A percentile compares a stretch with the other conserved stretches of the same genome.
phyloP scores from a whole-genome alignment of 2,797 vertebrate genomes.

The Eospalax fontanierii region DNA sequence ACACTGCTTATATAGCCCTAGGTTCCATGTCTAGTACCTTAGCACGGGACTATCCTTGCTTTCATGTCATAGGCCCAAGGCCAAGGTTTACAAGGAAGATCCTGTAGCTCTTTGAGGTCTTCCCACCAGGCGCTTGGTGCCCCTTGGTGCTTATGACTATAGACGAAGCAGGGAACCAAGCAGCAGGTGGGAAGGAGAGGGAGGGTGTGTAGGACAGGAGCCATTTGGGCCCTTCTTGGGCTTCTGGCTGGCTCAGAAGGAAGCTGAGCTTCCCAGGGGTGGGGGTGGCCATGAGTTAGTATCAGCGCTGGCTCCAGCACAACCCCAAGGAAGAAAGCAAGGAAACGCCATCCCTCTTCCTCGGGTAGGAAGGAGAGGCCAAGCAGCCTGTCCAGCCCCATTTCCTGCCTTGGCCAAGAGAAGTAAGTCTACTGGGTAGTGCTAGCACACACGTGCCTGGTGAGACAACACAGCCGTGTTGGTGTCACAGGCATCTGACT shows the following conservation, averaged over 20 bases:
- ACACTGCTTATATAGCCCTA: neutral
- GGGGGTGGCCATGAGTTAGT: neutral
- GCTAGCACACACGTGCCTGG: neutral
- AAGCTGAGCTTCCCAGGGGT: neutral
- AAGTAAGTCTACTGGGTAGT: neutral
- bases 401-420: neutral
- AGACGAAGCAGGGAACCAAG: neutral
- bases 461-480: neutral
- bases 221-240: neutral
- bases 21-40: neutral
- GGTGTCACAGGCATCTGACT: neutral
- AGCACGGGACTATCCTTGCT: neutral
- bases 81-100: neutral
- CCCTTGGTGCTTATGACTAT: accelerated
- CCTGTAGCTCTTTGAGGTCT: neutral
- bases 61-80: neutral
- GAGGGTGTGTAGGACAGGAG: neutral
- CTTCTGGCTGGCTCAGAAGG: neutral
- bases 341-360: neutral
- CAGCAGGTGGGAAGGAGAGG: neutral
- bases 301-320: neutral
- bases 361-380: neutral
- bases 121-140: too few species aligned
- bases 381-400: neutral
- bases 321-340: neutral